These are phyloP conservation scores for Chelonus insularis DNA, from an alignment of 1,140 invertebrate genomes.

Conservation along the genomic window DNA sequence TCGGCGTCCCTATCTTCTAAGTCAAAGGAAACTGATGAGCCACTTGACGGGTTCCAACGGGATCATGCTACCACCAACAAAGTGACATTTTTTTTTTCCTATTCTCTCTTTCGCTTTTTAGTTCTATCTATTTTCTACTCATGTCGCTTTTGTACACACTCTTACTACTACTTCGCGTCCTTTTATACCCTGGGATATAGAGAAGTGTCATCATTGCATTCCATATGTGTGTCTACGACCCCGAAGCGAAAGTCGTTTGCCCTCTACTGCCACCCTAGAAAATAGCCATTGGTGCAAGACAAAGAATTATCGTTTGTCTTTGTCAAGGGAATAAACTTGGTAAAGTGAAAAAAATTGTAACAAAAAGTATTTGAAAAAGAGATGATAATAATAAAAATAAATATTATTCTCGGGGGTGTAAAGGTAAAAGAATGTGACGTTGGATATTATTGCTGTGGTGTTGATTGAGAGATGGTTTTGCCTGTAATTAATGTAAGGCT, in stretches of 20 bases:
- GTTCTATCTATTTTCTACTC: background rate
- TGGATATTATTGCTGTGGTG: too few species aligned
- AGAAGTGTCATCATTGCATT: slow-evolving; percentile 27
- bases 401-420: too few species aligned
- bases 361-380: too few species aligned
- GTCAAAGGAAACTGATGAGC: slow-evolving; percentile 1
- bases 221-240: slow-evolving; percentile 13
- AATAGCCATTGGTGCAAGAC: slow-evolving; percentile 11
- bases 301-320: slow-evolving; percentile 13
- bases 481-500: too few species aligned
- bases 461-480: too few species aligned
- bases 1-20: background rate
- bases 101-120: background rate
- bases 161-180: background rate
- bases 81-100: slow-evolving; percentile 8
- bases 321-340: background rate
- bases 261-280: slow-evolving; percentile 11
- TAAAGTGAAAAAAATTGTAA: background rate
- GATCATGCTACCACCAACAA: background rate
- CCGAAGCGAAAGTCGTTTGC: slow-evolving; percentile 15
- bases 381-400: too few species aligned
- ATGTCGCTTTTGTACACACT: background rate
- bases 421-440: too few species aligned
- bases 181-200: background rate
- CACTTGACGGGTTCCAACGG: slow-evolving; percentile 6